phyloP scores from a whole-genome alignment of 2,797 vertebrate species.

The Sebastes melanostomus region DNA sequence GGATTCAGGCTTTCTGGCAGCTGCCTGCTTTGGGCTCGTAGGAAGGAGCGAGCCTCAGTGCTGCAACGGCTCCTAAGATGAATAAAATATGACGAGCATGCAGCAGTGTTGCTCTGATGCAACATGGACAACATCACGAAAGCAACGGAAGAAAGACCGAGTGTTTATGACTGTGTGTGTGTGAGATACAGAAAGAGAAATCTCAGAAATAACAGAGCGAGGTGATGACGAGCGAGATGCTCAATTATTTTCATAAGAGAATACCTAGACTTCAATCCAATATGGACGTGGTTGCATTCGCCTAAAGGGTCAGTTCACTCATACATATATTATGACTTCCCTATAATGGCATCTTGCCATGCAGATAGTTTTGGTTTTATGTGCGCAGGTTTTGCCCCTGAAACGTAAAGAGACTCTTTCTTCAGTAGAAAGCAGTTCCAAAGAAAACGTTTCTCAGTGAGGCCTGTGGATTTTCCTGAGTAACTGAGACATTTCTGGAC shows the following conservation, averaged over 20 bases:
- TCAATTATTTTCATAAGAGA: constrained; percentile 9
- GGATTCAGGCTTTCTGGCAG: constrained; percentile 66
- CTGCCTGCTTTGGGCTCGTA: constrained; percentile 60
- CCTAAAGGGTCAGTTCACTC: not conserved
- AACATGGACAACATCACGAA: constrained; percentile 59
- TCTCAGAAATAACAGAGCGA: not conserved
- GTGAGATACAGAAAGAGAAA: not conserved
- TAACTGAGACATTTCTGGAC: constrained; percentile 13
- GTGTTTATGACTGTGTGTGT: not conserved
- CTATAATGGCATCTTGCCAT: not conserved
- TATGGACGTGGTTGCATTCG: not conserved
- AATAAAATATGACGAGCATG: constrained; percentile 82
- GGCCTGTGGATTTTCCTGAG: not conserved
- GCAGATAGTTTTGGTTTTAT: constrained; percentile 17
- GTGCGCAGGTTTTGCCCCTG: not conserved
- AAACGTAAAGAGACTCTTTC: not conserved
- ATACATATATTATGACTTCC: not conserved
- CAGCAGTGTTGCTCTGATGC: constrained; percentile 62
- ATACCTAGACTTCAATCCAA: not conserved
- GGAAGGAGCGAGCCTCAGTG: constrained; percentile 53
- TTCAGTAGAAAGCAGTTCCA: not conserved
- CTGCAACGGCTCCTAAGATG: constrained; percentile 71
- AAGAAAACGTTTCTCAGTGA: constrained; percentile 6
- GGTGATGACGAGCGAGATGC: not conserved
- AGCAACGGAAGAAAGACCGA: constrained; percentile 10